Conservation (phyloP, 2,888 invertebrate species). For the Leucoptera coffeella region DNA sequence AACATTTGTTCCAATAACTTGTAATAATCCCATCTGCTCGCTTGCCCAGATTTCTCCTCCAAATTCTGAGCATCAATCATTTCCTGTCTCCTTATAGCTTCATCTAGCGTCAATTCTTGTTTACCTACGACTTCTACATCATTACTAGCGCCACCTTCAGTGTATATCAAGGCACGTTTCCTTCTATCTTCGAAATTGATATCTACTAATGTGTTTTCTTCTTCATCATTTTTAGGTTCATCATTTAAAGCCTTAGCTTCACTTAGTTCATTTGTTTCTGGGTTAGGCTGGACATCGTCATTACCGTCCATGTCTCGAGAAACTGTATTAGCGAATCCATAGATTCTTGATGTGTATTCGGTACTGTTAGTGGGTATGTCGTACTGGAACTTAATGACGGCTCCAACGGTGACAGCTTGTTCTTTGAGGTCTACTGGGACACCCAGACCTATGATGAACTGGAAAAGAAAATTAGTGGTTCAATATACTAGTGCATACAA, state of each 20-base stretch:
- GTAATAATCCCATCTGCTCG: constrained; percentile 61
- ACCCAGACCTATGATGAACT: constrained; percentile 64
- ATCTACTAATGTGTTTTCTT: constrained; percentile 26
- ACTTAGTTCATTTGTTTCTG: neutral
- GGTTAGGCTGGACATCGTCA: neutral
- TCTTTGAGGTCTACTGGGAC: constrained; percentile 59
- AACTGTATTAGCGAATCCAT: constrained; percentile 31
- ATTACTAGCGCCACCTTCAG: constrained; percentile 24
- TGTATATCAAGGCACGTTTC: constrained; percentile 21
- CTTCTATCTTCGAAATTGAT: constrained; percentile 27
- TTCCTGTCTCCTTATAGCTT: constrained; percentile 45
- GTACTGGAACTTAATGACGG: constrained; percentile 63
- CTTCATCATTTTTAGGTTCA: constrained; percentile 10
- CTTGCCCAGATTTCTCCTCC: constrained; percentile 16
- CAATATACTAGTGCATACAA: too few species aligned
- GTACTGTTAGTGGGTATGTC: constrained; percentile 58
- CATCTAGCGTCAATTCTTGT: constrained; percentile 25
- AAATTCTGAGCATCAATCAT: constrained; percentile 22
- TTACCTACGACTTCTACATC: constrained; percentile 12
- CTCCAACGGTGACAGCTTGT: constrained; percentile 57
- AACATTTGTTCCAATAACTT: constrained; percentile 55
- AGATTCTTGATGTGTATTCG: constrained; percentile 48
- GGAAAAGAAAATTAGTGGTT: constrained; percentile 18
- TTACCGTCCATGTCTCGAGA: constrained; percentile 31
- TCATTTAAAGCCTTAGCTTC: constrained; percentile 4